Conservation (phyloP, 64 coral and sea anemone species). For the Montipora foliosa region DNA sequence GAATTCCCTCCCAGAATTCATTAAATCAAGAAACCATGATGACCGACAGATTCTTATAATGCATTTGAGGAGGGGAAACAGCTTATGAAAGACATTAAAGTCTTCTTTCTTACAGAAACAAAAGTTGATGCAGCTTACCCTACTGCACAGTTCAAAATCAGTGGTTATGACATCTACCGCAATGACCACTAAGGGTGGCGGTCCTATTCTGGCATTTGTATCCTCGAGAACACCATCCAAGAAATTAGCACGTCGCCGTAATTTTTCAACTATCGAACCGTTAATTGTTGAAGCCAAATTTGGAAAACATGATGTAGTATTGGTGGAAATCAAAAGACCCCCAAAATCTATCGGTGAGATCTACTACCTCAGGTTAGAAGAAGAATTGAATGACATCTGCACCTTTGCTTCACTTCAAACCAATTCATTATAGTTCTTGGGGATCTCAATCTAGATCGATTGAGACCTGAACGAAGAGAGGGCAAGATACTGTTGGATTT, state of each 20-base stretch:
- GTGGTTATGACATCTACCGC: conserved; percentile 26
- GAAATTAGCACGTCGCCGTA: conserved; percentile 5
- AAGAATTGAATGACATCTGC: neutral
- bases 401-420: neutral
- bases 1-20: neutral
- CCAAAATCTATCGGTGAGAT: neutral
- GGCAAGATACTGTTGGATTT: conserved; percentile 25
- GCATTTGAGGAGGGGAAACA: conserved; percentile 45
- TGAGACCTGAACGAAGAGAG: conserved; percentile 23
- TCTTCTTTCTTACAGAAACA: conserved; percentile 40
- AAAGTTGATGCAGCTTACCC: conserved; percentile 41
- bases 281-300: conserved; percentile 12
- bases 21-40: neutral
- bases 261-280: neutral
- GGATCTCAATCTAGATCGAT: conserved; percentile 33
- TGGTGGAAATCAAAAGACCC: neutral
- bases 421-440: conserved; percentile 14
- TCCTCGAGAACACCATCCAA: conserved; percentile 35
- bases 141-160: conserved; percentile 25
- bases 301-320: conserved; percentile 19
- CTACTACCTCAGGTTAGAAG: conserved; percentile 29
- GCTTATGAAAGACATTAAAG: conserved; percentile 11
- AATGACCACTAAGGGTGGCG: conserved; percentile 40
- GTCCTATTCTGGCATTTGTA: conserved; percentile 38
- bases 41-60: conserved; percentile 3